Percentiles rank a stretch among this genome's conserved stretches.
Conservation (phyloP, 2,113 vertebrate genomes). For the Eulemur rufifrons region DNA sequence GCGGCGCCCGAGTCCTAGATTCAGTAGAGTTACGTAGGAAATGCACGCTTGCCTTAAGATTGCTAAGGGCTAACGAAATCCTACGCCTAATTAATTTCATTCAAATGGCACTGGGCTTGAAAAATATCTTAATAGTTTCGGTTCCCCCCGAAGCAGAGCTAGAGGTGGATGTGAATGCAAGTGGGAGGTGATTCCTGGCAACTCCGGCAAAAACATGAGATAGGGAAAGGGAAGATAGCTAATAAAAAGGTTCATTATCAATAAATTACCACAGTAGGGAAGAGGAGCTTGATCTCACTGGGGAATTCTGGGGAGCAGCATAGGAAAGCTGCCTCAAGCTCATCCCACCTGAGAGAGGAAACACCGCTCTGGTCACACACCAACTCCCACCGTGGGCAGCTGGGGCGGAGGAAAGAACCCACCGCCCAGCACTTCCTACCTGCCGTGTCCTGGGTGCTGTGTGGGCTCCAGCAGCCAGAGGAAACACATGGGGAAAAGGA, state of each 20-base stretch:
- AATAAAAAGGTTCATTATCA: neutral
- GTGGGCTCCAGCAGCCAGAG: neutral
- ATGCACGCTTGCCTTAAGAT: neutral
- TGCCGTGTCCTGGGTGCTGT: neutral
- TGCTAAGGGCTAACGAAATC: slow-evolving; percentile 22
- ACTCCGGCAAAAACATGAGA: neutral
- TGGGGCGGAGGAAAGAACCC: too few species aligned
- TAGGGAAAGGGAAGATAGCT: neutral
- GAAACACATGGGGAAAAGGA: too few species aligned
- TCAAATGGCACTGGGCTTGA: slow-evolving; percentile 5
- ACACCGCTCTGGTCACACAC: accelerated
- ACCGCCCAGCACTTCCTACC: neutral
- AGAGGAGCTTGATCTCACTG: neutral
- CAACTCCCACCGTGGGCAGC: neutral
- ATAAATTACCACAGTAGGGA: neutral
- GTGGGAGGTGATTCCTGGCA: neutral
- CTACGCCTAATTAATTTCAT: slow-evolving; percentile 34
- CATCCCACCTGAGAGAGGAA: neutral
- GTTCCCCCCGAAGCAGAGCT: neutral
- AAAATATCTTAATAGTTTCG: neutral
- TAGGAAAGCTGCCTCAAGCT: neutral
- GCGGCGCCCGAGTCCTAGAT: neutral
- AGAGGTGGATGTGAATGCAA: neutral
- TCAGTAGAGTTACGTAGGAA: neutral
- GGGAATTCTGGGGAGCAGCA: neutral